Conservation (phyloP, 2,888 invertebrate species). For the Anticlea derivata region DNA sequence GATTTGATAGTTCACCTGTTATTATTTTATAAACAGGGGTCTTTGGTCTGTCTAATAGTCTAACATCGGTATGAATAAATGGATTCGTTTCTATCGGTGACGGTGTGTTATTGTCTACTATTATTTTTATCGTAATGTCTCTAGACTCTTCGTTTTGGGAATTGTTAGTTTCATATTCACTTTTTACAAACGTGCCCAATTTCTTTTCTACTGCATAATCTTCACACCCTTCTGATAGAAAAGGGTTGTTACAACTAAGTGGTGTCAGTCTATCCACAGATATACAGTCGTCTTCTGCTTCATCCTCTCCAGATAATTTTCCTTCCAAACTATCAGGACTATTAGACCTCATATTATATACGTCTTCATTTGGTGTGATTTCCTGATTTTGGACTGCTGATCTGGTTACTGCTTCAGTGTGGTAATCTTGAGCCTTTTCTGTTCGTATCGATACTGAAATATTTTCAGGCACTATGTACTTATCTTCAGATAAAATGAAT, state of each 20-base stretch:
- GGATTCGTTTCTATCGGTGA: slow-evolving; percentile 53
- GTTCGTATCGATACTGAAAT: slow-evolving; percentile 67
- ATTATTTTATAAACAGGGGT: slow-evolving; percentile 74
- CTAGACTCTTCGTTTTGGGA: slow-evolving; percentile 66
- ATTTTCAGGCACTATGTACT: slow-evolving; percentile 68
- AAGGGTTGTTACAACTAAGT: slow-evolving; percentile 59
- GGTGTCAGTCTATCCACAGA: slow-evolving; percentile 50
- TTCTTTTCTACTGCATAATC: slow-evolving; percentile 57
- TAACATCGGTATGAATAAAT: slow-evolving; percentile 50
- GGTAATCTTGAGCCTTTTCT: slow-evolving; percentile 50
- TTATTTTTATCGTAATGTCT: slow-evolving; percentile 54
- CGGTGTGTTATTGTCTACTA: slow-evolving; percentile 49
- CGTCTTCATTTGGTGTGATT: slow-evolving; percentile 21
- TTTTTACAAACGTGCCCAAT: slow-evolving; percentile 60
- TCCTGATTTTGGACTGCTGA: slow-evolving; percentile 23
- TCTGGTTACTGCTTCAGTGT: slow-evolving; percentile 29
- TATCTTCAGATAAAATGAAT: slow-evolving; percentile 55
- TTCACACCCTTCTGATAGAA: slow-evolving; percentile 56
- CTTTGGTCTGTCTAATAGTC: slow-evolving; percentile 61
- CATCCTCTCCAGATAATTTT: slow-evolving; percentile 44
- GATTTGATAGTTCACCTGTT: slow-evolving; percentile 54
- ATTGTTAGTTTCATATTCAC: slow-evolving; percentile 71
- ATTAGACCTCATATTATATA: slow-evolving; percentile 32
- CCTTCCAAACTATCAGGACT: slow-evolving; percentile 50
- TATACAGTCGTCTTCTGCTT: slow-evolving; percentile 48